Percentiles rank a stretch among this genome's conserved stretches.
These are phyloP conservation scores for Condylura cristata DNA, from an alignment of 2,113 vertebrate genomes.

Conservation along the genomic window DNA sequence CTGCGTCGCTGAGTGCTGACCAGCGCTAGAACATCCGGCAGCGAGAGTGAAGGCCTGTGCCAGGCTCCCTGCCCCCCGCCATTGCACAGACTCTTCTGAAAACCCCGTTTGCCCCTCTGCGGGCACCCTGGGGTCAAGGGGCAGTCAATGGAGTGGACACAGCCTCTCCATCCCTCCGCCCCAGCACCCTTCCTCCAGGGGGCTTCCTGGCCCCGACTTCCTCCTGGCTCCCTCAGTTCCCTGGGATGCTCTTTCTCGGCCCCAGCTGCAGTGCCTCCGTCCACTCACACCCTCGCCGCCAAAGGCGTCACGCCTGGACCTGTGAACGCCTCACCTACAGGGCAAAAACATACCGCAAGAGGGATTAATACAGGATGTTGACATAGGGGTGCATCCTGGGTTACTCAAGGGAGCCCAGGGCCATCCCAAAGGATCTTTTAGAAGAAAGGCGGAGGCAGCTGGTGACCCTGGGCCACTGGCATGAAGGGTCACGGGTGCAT, in stretches of 20 bases:
- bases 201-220: background rate
- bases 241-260: too few species aligned
- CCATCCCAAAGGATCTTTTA: rapidly evolving
- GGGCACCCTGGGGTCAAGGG: too few species aligned
- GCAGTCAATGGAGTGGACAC: too few species aligned
- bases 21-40: too few species aligned
- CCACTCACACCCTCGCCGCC: rapidly evolving
- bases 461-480: rapidly evolving
- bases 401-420: background rate
- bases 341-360: background rate
- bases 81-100: background rate
- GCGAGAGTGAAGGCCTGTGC: background rate
- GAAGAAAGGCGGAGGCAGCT: background rate
- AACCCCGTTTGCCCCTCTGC: background rate
- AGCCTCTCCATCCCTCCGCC: background rate
- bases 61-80: background rate
- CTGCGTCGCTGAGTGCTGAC: too few species aligned
- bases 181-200: rapidly evolving
- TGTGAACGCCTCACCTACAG: rapidly evolving
- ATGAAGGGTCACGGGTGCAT: background rate
- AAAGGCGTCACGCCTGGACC: background rate
- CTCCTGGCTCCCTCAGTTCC: background rate
- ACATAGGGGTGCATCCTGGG: background rate
- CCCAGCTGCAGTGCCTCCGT: background rate
- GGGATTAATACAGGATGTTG: background rate